A percentile compares a stretch with the other conserved stretches of the same genome.
These are phyloP conservation scores for Mythimna ferrago DNA, from an alignment of 2,888 invertebrate species.

Conservation along the genomic window DNA sequence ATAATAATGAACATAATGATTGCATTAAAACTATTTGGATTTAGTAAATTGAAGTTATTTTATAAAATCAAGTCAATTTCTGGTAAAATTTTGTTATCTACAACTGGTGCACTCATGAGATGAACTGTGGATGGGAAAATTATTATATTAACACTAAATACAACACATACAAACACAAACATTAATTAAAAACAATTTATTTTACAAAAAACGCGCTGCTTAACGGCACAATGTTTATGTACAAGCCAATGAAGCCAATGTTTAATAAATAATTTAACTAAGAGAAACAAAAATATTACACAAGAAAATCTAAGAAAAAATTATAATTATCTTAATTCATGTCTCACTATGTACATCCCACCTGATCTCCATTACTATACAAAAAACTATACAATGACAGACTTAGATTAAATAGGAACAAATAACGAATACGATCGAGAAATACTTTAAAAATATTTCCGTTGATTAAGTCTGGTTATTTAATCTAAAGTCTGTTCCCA, in stretches of 20 bases:
- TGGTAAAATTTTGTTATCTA: conserved; percentile 43
- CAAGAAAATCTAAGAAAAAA: conserved; percentile 65
- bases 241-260: conserved; percentile 80
- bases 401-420: conserved; percentile 86
- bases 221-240: conserved; percentile 76
- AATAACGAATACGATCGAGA: conserved; percentile 62
- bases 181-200: conserved; percentile 71
- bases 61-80: conserved; percentile 47
- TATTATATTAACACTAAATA: conserved; percentile 58
- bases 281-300: conserved; percentile 65
- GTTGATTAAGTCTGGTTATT: conserved; percentile 70
- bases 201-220: conserved; percentile 72
- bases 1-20: neutral
- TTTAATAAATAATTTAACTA: conserved; percentile 81
- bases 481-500: conserved; percentile 83
- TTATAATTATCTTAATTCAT: conserved; percentile 62
- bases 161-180: conserved; percentile 65
- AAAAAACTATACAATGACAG: conserved; percentile 74
- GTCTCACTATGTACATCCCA: conserved; percentile 76
- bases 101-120: conserved; percentile 42
- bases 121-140: conserved; percentile 35
- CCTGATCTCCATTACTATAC: conserved; percentile 68
- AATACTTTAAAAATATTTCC: conserved; percentile 44
- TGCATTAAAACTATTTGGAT: neutral
- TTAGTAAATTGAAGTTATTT: neutral